These are phyloP conservation scores for Mamestra brassicae DNA, from an alignment of 2,888 invertebrate genomes.

Conservation along the genomic window DNA sequence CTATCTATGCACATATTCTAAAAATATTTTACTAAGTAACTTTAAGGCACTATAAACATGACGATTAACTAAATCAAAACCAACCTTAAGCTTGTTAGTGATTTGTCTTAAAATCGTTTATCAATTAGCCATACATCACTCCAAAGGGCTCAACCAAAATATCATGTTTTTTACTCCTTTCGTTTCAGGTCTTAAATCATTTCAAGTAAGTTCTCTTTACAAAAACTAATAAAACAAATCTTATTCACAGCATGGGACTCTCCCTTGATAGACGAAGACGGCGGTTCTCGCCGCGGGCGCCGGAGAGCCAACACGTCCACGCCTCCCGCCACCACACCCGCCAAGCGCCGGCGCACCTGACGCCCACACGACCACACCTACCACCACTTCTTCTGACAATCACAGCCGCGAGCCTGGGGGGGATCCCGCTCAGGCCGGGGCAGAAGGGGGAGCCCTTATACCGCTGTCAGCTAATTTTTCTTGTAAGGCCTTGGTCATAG, in stretches of 20 bases:
- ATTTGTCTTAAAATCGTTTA: too few species aligned
- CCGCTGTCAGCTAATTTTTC: conserved; percentile 69
- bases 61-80: too few species aligned
- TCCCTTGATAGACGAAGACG: conserved; percentile 82
- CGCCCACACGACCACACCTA: conserved; percentile 76
- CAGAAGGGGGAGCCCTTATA: conserved; percentile 52
- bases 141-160: too few species aligned
- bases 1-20: too few species aligned
- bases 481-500: conserved; percentile 41
- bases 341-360: conserved; percentile 86
- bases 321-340: conserved; percentile 83
- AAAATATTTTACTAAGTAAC: too few species aligned
- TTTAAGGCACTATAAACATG: too few species aligned
- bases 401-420: conserved; percentile 66
- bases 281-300: conserved; percentile 80
- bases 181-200: too few species aligned
- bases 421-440: conserved; percentile 39
- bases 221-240: neutral
- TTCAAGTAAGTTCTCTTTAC: too few species aligned
- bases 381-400: conserved; percentile 83
- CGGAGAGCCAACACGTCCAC: conserved; percentile 84
- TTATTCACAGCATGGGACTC: conserved; percentile 80
- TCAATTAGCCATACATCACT: too few species aligned
- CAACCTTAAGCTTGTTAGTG: too few species aligned
- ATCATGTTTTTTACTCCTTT: too few species aligned